A percentile compares a stretch with the other conserved stretches of the same genome.
phyloP scores from a whole-genome alignment of 2,797 vertebrate genomes.

The Acanthis flammea region DNA sequence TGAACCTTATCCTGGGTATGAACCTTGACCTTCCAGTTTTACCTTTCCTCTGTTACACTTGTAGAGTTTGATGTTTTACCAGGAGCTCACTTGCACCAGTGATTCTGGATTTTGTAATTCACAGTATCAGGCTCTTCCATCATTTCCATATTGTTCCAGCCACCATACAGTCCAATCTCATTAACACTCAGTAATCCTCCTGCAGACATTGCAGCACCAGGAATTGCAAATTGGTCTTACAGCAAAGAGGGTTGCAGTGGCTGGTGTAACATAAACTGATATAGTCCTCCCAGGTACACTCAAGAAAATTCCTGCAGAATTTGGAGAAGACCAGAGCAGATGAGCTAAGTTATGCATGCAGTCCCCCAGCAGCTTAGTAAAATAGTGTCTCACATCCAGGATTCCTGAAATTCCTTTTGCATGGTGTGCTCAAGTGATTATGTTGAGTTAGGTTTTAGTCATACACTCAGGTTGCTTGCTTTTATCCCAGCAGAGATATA shows the following conservation, averaged over 20 bases:
- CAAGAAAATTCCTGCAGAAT: not conserved
- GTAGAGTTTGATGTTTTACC: not conserved
- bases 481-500: not conserved
- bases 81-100: not conserved
- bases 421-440: not conserved
- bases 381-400: not conserved
- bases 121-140: not conserved
- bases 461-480: not conserved
- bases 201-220: not conserved
- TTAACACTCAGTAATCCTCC: conserved; percentile 20
- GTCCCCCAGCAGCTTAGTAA: not conserved
- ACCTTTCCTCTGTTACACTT: not conserved
- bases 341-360: not conserved
- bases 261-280: not conserved
- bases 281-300: not conserved
- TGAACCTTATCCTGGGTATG: not conserved
- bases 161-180: not conserved
- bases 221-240: conserved; percentile 13
- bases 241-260: not conserved
- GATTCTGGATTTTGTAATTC: not conserved
- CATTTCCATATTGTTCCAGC: not conserved
- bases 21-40: not conserved
- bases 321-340: not conserved
- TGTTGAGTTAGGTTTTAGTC: not conserved
- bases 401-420: not conserved